Evolutionary conservation across 2,113 vertebrate species (phyloP).

Genomic region (Hoplias malabaricus): DNA sequence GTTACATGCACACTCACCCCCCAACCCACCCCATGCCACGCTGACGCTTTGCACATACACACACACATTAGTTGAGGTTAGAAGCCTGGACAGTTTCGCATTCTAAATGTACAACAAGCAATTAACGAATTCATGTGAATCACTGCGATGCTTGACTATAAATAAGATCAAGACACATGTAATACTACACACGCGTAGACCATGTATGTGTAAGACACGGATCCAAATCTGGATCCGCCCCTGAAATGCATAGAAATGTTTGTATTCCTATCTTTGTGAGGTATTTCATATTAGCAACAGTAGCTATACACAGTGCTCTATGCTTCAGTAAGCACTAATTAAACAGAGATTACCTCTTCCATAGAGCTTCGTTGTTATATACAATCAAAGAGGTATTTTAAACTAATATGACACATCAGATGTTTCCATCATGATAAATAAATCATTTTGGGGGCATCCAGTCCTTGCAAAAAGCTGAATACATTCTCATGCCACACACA

Average conservation of each 20-base stretch:
- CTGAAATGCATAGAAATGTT: neutral
- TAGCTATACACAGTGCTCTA: neutral
- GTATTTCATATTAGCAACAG: neutral
- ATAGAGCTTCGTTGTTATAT: too few species aligned
- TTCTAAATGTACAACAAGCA: neutral
- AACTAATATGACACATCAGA: too few species aligned
- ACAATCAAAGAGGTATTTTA: too few species aligned
- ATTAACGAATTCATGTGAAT: neutral
- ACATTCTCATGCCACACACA: neutral
- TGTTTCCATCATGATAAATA: too few species aligned
- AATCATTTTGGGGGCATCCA: too few species aligned
- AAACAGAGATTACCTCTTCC: too few species aligned
- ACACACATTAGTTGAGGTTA: slow-evolving; percentile 45
- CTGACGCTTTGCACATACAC: slow-evolving; percentile 51
- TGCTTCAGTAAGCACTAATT: too few species aligned
- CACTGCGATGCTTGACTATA: neutral
- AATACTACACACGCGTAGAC: neutral
- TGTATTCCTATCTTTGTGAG: neutral
- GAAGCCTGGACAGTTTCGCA: neutral
- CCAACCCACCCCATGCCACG: neutral
- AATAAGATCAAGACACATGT: neutral
- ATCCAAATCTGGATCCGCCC: neutral
- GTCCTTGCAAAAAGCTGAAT: too few species aligned
- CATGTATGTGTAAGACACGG: neutral
- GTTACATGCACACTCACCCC: slow-evolving; percentile 43